Evolutionary conservation across 2,797 vertebrate species (phyloP).

Genomic region (Discoglossus pictus): DNA sequence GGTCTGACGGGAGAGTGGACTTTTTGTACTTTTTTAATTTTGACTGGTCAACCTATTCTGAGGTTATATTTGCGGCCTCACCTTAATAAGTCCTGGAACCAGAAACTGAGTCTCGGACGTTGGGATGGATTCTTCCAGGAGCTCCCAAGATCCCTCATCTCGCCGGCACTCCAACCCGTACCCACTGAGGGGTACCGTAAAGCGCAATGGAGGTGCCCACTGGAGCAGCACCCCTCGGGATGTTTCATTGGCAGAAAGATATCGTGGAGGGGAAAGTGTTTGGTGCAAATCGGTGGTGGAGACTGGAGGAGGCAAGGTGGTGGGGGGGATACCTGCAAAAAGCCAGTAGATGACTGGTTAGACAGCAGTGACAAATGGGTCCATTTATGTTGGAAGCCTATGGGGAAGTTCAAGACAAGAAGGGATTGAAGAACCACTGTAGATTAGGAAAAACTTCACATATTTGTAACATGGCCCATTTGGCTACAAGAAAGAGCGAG

Average conservation of each 20-base stretch:
- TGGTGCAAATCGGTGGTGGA: slow-evolving; percentile 54
- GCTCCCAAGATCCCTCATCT: slow-evolving; percentile 81
- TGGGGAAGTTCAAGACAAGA: not conserved
- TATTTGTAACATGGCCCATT: too few relatives aligned
- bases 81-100: slow-evolving; percentile 88
- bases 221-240: slow-evolving; percentile 77
- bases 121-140: slow-evolving; percentile 76
- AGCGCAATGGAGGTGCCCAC: slow-evolving; percentile 78
- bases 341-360: slow-evolving; percentile 35
- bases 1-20: too few relatives aligned
- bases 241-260: slow-evolving; percentile 80
- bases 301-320: slow-evolving; percentile 58
- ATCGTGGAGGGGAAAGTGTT: slow-evolving; percentile 77
- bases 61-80: slow-evolving; percentile 51
- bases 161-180: slow-evolving; percentile 84
- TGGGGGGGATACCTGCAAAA: slow-evolving; percentile 65
- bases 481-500: too few relatives aligned
- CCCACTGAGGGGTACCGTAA: slow-evolving; percentile 74
- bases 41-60: not conserved
- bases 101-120: slow-evolving; percentile 79
- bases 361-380: not conserved
- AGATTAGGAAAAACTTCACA: too few relatives aligned
- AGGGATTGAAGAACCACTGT: rapidly evolving
- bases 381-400: not conserved
- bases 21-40: too few relatives aligned